Conservation (phyloP, 2,113 vertebrate genomes). For the Myiopsitta monachus region DNA sequence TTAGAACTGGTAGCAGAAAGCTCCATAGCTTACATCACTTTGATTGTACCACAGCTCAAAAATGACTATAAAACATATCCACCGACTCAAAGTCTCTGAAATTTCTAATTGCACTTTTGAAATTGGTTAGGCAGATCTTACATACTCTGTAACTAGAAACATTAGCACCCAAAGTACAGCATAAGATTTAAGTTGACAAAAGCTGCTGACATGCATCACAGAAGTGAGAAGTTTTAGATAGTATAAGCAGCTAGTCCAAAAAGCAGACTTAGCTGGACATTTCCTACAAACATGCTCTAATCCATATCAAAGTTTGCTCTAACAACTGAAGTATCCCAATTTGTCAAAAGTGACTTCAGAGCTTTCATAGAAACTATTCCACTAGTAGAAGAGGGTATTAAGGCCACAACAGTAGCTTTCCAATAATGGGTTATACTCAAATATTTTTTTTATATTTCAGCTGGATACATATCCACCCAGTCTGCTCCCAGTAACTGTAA, state of each 20-base stretch:
- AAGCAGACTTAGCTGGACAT: neutral
- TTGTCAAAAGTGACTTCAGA: neutral
- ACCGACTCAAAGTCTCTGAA: neutral
- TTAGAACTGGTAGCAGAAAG: neutral
- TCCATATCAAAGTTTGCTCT: neutral
- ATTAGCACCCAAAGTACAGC: neutral
- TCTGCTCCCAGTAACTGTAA: neutral
- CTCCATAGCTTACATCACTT: neutral
- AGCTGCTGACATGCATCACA: neutral
- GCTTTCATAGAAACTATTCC: neutral
- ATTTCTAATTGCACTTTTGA: neutral
- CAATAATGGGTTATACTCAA: neutral
- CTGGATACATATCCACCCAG: neutral
- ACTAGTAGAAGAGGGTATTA: neutral
- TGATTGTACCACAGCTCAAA: neutral
- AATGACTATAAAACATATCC: neutral
- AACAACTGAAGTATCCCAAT: neutral
- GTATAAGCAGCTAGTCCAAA: neutral
- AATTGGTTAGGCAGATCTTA: neutral
- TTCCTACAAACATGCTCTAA: neutral
- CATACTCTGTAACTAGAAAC: neutral
- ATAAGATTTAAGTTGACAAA: neutral
- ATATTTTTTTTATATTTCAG: neutral
- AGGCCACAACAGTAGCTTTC: neutral
- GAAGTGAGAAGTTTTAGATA: neutral